Evolutionary conservation across 2,797 vertebrate genomes (phyloP).

Genomic region (Rhynchonycteris naso): DNA sequence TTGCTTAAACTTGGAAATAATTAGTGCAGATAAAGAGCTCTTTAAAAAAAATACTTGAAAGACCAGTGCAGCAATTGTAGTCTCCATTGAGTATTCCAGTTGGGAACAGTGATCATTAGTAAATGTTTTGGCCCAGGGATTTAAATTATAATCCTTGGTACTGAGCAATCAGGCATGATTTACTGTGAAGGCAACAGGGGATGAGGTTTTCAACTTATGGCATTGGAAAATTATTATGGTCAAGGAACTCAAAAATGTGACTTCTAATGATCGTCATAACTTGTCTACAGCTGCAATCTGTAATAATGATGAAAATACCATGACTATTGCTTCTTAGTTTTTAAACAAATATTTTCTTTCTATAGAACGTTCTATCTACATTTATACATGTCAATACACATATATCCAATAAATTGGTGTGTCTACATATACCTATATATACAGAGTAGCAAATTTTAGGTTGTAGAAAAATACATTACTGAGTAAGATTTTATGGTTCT

Average conservation of each 20-base stretch:
- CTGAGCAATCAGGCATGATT: background rate
- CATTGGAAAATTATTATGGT: background rate
- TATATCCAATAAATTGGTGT: background rate
- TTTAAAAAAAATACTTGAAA: conserved; percentile 11
- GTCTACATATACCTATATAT: background rate
- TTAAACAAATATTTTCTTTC: background rate
- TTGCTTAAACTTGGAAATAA: background rate
- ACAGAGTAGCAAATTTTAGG: background rate
- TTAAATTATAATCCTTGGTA: background rate
- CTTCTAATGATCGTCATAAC: background rate
- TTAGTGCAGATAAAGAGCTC: background rate
- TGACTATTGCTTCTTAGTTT: background rate
- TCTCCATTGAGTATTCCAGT: background rate
- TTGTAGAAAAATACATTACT: background rate
- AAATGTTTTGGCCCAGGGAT: conserved; percentile 5
- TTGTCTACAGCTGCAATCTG: background rate
- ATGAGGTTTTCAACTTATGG: background rate
- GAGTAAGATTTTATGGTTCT: background rate
- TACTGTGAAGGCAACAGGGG: background rate
- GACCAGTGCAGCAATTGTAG: background rate
- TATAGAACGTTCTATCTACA: background rate
- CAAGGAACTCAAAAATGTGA: background rate
- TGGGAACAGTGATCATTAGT: conserved; percentile 28
- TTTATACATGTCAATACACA: background rate
- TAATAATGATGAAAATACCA: background rate